These are phyloP conservation scores for Drosophila anomalipes DNA, from an alignment of 2,888 invertebrate genomes.

Conservation along the genomic window DNA sequence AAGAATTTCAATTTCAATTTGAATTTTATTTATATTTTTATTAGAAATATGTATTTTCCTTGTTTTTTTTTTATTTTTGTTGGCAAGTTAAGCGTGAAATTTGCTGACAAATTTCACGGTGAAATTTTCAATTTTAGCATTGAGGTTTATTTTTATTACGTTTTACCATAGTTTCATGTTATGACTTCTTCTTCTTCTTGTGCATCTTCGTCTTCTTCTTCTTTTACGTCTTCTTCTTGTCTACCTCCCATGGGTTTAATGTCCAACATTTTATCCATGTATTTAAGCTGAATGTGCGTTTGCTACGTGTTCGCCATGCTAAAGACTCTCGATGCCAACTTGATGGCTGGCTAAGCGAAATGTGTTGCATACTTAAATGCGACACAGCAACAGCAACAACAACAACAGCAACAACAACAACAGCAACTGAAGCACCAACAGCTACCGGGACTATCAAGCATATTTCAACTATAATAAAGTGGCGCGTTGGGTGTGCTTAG, in stretches of 20 bases:
- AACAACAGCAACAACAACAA: constrained; percentile 2
- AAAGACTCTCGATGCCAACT: constrained; percentile 56
- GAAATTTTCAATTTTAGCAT: constrained; percentile 17
- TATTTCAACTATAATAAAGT: constrained; percentile 75
- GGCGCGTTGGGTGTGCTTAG: constrained; percentile 55
- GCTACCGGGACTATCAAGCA: constrained; percentile 38
- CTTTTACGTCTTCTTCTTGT: constrained; percentile 10
- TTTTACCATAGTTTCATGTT: constrained; percentile 30
- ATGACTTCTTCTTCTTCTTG: constrained; percentile 21
- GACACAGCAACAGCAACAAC: constrained; percentile 39
- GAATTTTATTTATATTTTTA: constrained; percentile 25
- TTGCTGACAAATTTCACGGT: constrained; percentile 43
- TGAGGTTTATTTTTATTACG: constrained; percentile 16
- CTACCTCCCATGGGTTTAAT: constrained; percentile 52
- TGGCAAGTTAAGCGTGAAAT: constrained; percentile 61
- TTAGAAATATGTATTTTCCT: constrained; percentile 2
- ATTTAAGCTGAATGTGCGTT: constrained; percentile 72
- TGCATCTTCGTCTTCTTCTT: background rate
- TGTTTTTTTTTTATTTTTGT: background rate
- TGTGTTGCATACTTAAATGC: constrained; percentile 64
- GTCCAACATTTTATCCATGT: constrained; percentile 74
- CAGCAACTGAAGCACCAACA: background rate
- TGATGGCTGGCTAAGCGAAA: constrained; percentile 44
- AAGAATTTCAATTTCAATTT: constrained; percentile 57
- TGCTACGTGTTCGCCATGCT: constrained; percentile 69